Evolutionary conservation across 2,113 vertebrate genomes (phyloP).

Genomic region (Cacatua alba): DNA sequence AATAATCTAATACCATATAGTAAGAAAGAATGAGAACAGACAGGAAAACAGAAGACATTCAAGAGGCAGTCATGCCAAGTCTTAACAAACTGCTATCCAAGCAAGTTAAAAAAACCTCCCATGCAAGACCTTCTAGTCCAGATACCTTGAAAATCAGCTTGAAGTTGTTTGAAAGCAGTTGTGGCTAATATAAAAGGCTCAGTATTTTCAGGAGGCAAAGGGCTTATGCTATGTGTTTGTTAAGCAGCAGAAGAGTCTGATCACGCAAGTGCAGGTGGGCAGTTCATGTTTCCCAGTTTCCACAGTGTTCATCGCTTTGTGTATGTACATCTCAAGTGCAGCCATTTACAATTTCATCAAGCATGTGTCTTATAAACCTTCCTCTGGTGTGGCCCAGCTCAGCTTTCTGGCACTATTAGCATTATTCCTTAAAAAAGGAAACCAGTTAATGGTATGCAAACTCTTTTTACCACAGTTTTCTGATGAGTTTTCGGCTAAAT

Average conservation of each 20-base stretch:
- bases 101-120: background rate
- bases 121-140: background rate
- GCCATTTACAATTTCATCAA: background rate
- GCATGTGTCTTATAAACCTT: background rate
- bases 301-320: background rate
- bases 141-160: background rate
- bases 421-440: background rate
- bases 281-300: background rate
- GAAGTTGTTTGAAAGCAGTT: background rate
- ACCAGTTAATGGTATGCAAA: background rate
- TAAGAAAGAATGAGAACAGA: background rate
- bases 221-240: background rate
- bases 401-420: background rate
- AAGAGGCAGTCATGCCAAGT: background rate
- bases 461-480: background rate
- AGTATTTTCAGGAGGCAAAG: background rate
- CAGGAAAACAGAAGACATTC: background rate
- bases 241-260: background rate
- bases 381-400: background rate
- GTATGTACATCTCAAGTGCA: background rate
- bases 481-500: background rate
- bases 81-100: background rate
- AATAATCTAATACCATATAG: background rate
- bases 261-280: too few relatives aligned
- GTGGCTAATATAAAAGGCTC: background rate